Percentiles rank a stretch among this genome's conserved stretches.
phyloP scores from a whole-genome alignment of 2,888 invertebrate genomes.

The Phaedon cochleariae region DNA sequence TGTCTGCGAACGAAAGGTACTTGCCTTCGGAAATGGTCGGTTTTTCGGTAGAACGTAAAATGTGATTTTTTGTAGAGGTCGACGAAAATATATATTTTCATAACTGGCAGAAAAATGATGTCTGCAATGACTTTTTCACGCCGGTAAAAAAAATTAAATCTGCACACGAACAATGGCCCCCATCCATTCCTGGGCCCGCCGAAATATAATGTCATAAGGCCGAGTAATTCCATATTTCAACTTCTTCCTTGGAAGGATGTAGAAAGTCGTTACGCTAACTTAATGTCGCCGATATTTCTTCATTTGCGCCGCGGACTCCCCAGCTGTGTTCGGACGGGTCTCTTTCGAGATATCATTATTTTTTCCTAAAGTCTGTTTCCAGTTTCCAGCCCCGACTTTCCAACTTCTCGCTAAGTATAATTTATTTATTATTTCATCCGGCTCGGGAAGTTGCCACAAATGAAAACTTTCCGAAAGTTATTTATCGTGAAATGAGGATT shows the following conservation, averaged over 20 bases:
- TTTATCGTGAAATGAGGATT: conserved; percentile 30
- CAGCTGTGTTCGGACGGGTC: conserved; percentile 42
- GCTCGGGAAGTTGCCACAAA: conserved; percentile 32
- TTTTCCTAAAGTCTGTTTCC: conserved; percentile 43
- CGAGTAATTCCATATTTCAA: conserved; percentile 58
- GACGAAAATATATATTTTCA: too few relatives aligned
- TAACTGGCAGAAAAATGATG: too few relatives aligned
- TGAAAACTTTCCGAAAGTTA: conserved; percentile 34
- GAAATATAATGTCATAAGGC: conserved; percentile 47
- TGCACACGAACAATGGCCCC: conserved; percentile 6
- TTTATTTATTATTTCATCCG: conserved; percentile 42
- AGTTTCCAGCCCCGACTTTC: conserved; percentile 37
- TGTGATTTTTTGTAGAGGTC: too few relatives aligned
- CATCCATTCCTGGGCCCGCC: conserved; percentile 26
- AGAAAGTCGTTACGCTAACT: conserved; percentile 58
- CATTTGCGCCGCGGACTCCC: conserved; percentile 53
- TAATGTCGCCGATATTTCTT: conserved; percentile 63
- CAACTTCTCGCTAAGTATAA: conserved; percentile 43
- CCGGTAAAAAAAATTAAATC: conserved; percentile 20
- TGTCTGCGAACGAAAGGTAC: too few relatives aligned
- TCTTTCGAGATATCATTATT: conserved; percentile 48
- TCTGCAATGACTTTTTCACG: too few relatives aligned
- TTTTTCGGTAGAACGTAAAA: too few relatives aligned
- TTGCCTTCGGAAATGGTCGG: too few relatives aligned
- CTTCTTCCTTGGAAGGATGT: conserved; percentile 52